phyloP scores from a whole-genome alignment of 2,888 invertebrate genomes.

The Dynastes tityus region DNA sequence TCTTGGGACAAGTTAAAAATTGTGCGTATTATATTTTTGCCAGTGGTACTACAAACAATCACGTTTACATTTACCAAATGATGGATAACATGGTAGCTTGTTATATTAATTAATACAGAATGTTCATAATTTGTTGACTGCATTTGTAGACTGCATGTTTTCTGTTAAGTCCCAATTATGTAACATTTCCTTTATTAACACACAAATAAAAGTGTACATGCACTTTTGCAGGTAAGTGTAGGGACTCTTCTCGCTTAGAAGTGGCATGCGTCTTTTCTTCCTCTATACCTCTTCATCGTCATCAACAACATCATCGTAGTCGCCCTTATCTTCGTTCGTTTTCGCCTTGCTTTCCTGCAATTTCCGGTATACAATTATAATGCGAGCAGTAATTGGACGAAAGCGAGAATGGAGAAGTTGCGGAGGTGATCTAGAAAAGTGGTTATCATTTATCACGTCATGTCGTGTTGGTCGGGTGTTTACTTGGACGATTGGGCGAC shows the following conservation, averaged over 20 bases:
- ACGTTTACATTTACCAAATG: no score
- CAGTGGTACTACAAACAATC: no score
- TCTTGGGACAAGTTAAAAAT: no score
- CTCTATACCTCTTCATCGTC: slow-evolving; percentile 8
- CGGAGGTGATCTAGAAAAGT: slow-evolving; percentile 40
- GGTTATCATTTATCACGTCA: slow-evolving; percentile 44
- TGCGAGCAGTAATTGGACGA: slow-evolving; percentile 43
- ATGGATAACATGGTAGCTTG: no score
- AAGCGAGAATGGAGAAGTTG: slow-evolving; percentile 48
- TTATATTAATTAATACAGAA: no score
- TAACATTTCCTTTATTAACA: no score
- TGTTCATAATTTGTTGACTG: no score
- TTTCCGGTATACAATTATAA: slow-evolving; percentile 46
- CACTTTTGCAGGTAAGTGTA: neutral
- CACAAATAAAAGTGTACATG: neutral
- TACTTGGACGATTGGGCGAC: neutral
- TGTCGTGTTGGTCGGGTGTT: neutral
- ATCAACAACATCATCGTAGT: slow-evolving; percentile 2
- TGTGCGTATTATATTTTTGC: no score
- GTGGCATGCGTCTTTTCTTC: neutral
- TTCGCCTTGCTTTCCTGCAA: slow-evolving; percentile 30
- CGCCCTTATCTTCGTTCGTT: slow-evolving; percentile 27
- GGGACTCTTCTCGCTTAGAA: no score
- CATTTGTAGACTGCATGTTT: no score
- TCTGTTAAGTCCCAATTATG: no score